Percentiles rank a stretch among this genome's conserved stretches.
phyloP scores from a whole-genome alignment of 1,140 invertebrate species.

The Neodiprion fabricii region DNA sequence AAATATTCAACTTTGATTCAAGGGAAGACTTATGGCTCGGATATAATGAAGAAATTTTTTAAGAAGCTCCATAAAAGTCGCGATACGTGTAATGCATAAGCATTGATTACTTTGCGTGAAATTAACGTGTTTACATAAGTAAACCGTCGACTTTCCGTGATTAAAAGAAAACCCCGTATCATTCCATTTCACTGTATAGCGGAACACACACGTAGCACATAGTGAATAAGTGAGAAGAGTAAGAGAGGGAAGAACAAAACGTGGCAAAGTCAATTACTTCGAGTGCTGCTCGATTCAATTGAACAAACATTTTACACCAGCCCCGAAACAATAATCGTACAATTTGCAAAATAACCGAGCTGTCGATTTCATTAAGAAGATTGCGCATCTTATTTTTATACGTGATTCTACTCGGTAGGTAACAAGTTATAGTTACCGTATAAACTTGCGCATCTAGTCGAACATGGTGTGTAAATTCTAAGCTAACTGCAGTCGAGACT shows the following conservation, averaged over 20 bases:
- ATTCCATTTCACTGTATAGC: neutral
- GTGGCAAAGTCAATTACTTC: neutral
- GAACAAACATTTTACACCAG: neutral
- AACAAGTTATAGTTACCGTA: too few relatives aligned
- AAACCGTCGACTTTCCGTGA: neutral
- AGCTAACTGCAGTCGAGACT: too few relatives aligned
- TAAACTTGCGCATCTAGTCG: too few relatives aligned
- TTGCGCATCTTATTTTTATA: neutral
- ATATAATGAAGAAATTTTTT: too few relatives aligned
- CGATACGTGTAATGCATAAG: too few relatives aligned
- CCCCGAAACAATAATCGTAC: constrained; percentile 13
- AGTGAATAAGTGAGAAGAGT: neutral
- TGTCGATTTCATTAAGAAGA: constrained; percentile 9
- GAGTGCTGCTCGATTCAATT: constrained; percentile 1
- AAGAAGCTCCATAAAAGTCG: too few relatives aligned
- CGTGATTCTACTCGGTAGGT: too few relatives aligned
- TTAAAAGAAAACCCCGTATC: neutral
- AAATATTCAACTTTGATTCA: too few relatives aligned
- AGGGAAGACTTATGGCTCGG: too few relatives aligned
- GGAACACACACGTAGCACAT: neutral
- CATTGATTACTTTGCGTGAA: too few relatives aligned
- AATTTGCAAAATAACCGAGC: neutral
- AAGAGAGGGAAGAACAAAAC: neutral
- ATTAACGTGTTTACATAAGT: too few relatives aligned
- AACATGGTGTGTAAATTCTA: too few relatives aligned